phyloP scores from a whole-genome alignment of 2,113 vertebrate genomes.

The Casuarius casuarius region DNA sequence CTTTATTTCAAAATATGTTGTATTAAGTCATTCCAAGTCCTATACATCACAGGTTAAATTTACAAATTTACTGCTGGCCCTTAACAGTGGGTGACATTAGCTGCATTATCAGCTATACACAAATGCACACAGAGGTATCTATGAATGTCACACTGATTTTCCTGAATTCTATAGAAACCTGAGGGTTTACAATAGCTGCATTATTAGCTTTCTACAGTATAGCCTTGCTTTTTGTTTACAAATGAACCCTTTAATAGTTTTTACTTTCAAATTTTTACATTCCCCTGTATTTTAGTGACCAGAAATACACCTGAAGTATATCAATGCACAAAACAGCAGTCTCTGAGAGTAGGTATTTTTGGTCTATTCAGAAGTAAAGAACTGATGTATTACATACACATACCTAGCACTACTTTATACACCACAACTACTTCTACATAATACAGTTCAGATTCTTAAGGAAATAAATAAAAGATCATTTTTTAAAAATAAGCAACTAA shows the following conservation, averaged over 20 bases:
- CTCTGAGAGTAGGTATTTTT: neutral
- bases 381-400: accelerated
- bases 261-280: neutral
- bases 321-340: neutral
- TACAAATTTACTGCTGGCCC: neutral
- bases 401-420: neutral
- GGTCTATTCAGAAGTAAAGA: neutral
- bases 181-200: neutral
- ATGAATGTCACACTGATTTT: neutral
- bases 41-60: neutral
- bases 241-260: neutral
- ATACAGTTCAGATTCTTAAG: neutral
- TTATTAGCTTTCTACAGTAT: neutral
- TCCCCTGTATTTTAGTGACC: neutral
- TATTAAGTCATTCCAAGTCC: neutral
- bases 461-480: neutral
- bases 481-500: neutral
- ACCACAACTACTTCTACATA: neutral
- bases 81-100: neutral
- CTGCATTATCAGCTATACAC: neutral
- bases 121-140: neutral
- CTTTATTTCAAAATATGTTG: neutral
- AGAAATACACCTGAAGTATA: neutral
- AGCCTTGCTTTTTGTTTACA: neutral
- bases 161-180: neutral